A percentile compares a stretch with the other conserved stretches of the same genome.
Evolutionary conservation across 1,140 invertebrate species (phyloP).

Genomic region (Aphaenogaster rudis): DNA sequence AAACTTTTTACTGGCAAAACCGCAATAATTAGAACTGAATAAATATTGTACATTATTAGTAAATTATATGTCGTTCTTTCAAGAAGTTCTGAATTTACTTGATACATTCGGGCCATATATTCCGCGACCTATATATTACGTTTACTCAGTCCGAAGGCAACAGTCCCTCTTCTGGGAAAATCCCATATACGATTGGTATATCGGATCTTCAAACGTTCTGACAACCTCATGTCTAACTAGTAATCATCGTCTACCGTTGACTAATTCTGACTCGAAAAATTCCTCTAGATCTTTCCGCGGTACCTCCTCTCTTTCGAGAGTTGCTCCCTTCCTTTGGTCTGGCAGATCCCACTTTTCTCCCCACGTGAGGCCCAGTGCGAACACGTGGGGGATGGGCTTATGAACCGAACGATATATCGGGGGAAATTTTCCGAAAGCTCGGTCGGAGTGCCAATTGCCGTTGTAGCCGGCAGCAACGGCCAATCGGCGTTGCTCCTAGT

Average conservation of each 20-base stretch:
- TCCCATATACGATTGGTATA: background rate
- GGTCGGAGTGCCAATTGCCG: conserved; percentile 81
- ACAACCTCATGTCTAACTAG: background rate
- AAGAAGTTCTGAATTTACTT: background rate
- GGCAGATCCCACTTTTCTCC: conserved; percentile 75
- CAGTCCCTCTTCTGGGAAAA: background rate
- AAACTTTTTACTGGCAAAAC: background rate
- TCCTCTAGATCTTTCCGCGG: conserved; percentile 41
- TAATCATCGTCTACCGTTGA: background rate
- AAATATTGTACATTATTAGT: background rate
- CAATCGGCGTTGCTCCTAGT: conserved; percentile 81
- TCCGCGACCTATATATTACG: conserved; percentile 9
- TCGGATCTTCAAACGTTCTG: background rate
- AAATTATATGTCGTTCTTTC: background rate
- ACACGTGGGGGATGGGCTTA: conserved; percentile 70
- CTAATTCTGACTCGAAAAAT: conserved; percentile 61
- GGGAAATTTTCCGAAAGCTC: conserved; percentile 86
- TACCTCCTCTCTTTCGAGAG: conserved; percentile 52
- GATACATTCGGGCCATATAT: background rate
- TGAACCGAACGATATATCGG: conserved; percentile 74
- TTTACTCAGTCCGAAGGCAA: conserved; percentile 3
- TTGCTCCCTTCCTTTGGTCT: conserved; percentile 77
- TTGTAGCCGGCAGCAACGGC: conserved; percentile 82
- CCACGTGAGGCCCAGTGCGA: conserved; percentile 52
- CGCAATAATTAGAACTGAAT: background rate